Percentiles rank a stretch among this genome's conserved stretches.
These are phyloP conservation scores for Polyommatus icarus DNA, from an alignment of 2,888 invertebrate species.

Conservation along the genomic window DNA sequence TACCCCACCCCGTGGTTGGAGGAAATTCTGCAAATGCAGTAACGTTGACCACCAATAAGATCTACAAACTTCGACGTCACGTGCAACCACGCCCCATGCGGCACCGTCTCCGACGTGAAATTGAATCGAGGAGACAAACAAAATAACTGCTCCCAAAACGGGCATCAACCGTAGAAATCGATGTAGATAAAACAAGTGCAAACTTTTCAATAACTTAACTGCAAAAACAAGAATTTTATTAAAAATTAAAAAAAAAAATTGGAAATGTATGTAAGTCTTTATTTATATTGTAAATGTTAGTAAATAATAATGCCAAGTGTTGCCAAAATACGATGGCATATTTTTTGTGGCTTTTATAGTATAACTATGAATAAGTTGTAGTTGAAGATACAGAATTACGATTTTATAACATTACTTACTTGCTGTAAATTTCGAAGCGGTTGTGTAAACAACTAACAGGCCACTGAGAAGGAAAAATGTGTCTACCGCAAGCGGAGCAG, in stretches of 20 bases:
- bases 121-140: constrained; percentile 54
- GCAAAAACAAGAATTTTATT: constrained; percentile 35
- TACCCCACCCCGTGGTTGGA: constrained; percentile 50
- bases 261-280: too few relatives aligned
- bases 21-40: constrained; percentile 60
- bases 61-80: constrained; percentile 50
- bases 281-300: too few relatives aligned
- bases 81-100: constrained; percentile 44
- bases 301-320: too few relatives aligned
- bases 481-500: constrained; percentile 72
- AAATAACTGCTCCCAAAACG: constrained; percentile 50
- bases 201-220: constrained; percentile 54
- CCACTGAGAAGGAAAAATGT: constrained; percentile 71
- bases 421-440: constrained; percentile 43
- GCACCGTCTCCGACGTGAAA: constrained; percentile 58
- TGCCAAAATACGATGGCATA: too few relatives aligned
- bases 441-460: constrained; percentile 46
- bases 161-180: constrained; percentile 62
- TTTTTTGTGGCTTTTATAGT: too few relatives aligned
- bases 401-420: constrained; percentile 35
- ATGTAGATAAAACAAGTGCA: constrained; percentile 61
- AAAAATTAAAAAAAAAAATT: too few relatives aligned
- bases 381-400: too few relatives aligned
- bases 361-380: too few relatives aligned
- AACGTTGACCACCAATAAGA: constrained; percentile 62